Evolutionary conservation across 2,113 vertebrate genomes (phyloP).

Genomic region (Australoheros scitulus): DNA sequence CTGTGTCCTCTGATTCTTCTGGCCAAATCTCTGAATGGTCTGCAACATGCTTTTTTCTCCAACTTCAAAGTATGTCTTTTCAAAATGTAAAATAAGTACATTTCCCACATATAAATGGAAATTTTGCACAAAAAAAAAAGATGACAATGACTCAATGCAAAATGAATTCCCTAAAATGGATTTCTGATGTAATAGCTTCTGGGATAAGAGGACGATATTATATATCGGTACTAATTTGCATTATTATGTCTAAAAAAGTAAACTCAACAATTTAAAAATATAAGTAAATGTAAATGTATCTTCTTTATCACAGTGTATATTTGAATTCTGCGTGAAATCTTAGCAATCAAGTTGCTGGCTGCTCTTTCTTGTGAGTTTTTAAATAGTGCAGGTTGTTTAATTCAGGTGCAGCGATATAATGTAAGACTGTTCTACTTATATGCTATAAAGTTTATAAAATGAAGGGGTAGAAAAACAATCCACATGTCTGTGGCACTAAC

Average conservation of each 20-base stretch:
- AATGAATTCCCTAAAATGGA: background rate
- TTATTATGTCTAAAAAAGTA: background rate
- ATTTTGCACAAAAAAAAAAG: background rate
- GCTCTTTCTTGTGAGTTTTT: background rate
- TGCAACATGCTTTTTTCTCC: constrained; percentile 53
- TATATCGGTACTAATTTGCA: background rate
- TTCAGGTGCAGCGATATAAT: background rate
- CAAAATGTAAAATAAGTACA: constrained; percentile 23
- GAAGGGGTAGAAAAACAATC: background rate
- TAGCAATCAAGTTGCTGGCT: background rate
- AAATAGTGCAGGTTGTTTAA: background rate
- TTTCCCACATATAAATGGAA: constrained; percentile 8
- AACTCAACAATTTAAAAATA: background rate
- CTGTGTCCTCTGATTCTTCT: constrained; percentile 41
- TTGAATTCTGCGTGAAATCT: no score
- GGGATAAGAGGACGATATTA: background rate
- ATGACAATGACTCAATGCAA: background rate
- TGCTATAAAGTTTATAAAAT: background rate
- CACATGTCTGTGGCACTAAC: constrained; percentile 12
- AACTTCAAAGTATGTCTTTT: constrained; percentile 46
- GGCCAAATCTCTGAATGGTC: constrained; percentile 46
- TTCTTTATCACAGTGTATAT: no score
- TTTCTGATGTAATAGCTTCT: background rate
- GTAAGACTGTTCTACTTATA: background rate
- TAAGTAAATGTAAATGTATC: background rate